Evolutionary conservation across 2,113 vertebrate genomes (phyloP).

Genomic region (Chaenogobius annularis): DNA sequence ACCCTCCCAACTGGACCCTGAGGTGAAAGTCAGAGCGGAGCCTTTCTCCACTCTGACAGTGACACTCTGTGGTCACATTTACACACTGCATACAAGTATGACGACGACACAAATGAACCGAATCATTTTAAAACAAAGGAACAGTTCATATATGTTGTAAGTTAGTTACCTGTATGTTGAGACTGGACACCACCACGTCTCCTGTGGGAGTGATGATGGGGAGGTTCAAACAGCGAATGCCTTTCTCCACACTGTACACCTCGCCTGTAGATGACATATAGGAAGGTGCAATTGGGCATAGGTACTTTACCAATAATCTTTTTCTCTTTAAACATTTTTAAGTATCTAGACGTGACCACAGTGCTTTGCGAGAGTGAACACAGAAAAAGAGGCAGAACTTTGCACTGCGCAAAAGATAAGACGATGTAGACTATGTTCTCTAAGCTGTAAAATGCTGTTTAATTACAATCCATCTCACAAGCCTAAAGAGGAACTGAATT

Average conservation of each 20-base stretch:
- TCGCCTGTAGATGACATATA: conserved; percentile 78
- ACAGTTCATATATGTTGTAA: not conserved
- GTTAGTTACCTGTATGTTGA: conserved; percentile 91
- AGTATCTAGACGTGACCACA: no score
- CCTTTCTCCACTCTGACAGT: not conserved
- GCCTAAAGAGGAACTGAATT: no score
- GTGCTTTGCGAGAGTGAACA: no score
- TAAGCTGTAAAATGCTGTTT: no score
- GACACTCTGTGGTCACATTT: conserved; percentile 27
- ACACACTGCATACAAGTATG: conserved; percentile 2
- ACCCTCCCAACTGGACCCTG: not conserved
- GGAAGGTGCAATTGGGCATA: not conserved
- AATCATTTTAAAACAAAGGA: not conserved
- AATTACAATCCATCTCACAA: no score
- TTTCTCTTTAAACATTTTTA: no score
- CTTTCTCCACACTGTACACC: conserved; percentile 93
- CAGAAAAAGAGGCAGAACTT: no score
- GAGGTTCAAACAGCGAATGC: conserved; percentile 94
- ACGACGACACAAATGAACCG: not conserved
- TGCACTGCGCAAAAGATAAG: no score
- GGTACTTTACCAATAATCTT: no score
- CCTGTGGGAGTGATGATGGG: conserved; percentile 96
- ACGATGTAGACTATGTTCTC: no score
- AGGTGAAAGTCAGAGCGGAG: not conserved
- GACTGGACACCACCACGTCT: conserved; percentile 92